A percentile compares a stretch with the other conserved stretches of the same genome.
Evolutionary conservation across 2,113 vertebrate species (phyloP).

Genomic region (Pseudolaguvia tuberculata): DNA sequence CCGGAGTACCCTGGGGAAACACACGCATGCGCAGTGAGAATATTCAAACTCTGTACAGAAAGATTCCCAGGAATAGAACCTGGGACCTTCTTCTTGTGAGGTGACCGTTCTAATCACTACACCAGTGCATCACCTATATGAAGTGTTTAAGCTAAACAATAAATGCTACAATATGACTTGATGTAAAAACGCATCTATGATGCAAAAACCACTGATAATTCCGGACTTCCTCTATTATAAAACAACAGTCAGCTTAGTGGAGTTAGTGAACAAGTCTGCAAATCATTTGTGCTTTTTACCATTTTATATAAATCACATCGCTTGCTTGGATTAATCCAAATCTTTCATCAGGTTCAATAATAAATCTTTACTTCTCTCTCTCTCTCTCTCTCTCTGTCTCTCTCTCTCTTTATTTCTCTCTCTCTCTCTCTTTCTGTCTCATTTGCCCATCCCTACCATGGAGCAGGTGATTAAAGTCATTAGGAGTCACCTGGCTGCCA

Average conservation of each 20-base stretch:
- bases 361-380: background rate
- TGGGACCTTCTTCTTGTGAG: too few species aligned
- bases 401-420: background rate
- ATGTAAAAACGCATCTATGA: too few species aligned
- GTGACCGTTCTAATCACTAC: too few species aligned
- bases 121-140: too few species aligned
- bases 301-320: background rate
- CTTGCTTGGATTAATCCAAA: background rate
- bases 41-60: too few species aligned
- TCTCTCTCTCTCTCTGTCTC: background rate
- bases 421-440: background rate
- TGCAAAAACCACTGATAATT: too few species aligned
- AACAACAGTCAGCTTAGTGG: too few species aligned
- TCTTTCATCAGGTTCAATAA: background rate
- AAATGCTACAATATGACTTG: conserved; percentile 27
- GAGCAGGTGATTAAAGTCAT: conserved; percentile 55
- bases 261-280: background rate
- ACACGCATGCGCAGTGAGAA: too few species aligned
- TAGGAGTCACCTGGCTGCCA: conserved; percentile 53
- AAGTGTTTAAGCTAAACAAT: conserved; percentile 48
- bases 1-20: too few species aligned
- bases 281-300: background rate
- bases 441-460: conserved; percentile 33
- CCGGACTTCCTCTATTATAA: too few species aligned
- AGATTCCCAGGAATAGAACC: too few species aligned